These are phyloP conservation scores for Noctua janthe DNA, from an alignment of 2,888 invertebrate species.

Conservation along the genomic window DNA sequence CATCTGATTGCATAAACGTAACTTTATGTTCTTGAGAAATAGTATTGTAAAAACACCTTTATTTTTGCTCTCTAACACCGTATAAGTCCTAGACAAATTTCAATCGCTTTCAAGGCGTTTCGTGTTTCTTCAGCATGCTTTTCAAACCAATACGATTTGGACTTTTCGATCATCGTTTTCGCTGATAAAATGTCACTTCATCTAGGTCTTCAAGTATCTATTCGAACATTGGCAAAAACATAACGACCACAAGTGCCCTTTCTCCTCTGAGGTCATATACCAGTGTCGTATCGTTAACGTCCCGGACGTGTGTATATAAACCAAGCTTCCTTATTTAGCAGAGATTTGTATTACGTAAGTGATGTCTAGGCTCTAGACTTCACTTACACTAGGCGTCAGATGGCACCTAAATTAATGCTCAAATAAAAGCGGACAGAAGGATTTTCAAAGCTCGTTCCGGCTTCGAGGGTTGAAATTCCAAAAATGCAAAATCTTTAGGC, in stretches of 20 bases:
- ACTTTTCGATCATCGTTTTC: background rate
- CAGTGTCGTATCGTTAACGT: constrained; percentile 50
- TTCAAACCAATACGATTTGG: no score
- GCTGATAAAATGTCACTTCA: background rate
- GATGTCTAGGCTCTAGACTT: background rate
- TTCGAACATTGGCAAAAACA: constrained; percentile 48
- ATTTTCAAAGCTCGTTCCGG: background rate
- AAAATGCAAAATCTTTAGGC: background rate
- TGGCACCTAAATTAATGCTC: background rate
- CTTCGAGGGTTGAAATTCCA: background rate
- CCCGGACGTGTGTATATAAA: constrained; percentile 44
- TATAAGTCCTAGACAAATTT: background rate
- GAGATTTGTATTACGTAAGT: constrained; percentile 18
- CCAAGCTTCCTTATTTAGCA: constrained; percentile 52
- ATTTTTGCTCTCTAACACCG: background rate
- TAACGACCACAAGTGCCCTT: constrained; percentile 59
- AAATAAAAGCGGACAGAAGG: background rate
- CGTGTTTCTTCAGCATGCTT: background rate
- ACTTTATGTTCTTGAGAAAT: background rate
- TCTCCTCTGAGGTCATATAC: constrained; percentile 38
- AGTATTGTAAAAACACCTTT: background rate
- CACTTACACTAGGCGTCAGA: background rate
- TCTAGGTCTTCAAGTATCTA: background rate
- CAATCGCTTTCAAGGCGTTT: background rate
- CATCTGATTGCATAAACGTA: background rate